phyloP scores from a whole-genome alignment of 2,797 vertebrate species.

The Dipus sagitta region DNA sequence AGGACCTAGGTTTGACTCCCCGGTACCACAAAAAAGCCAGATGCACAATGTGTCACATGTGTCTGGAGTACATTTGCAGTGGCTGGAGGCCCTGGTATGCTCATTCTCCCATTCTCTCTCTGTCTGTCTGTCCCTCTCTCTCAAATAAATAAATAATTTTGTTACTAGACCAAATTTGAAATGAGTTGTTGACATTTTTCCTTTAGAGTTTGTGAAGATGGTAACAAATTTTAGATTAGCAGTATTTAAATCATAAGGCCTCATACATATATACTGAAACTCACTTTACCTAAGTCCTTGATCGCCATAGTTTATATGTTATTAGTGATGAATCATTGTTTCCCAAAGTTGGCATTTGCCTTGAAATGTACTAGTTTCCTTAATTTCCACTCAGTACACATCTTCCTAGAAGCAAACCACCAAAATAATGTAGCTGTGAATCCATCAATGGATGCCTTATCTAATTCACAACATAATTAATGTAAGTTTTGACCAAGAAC shows the following conservation, averaged over 20 bases:
- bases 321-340: background rate
- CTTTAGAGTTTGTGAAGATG: background rate
- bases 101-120: too few species aligned
- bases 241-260: slow-evolving; percentile 30
- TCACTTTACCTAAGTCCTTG: background rate
- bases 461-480: slow-evolving; percentile 14
- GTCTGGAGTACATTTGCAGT: too few species aligned
- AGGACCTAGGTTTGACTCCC: too few species aligned
- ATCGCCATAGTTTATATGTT: background rate
- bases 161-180: background rate
- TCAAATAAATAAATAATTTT: too few species aligned
- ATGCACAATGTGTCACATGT: too few species aligned
- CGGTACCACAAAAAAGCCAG: too few species aligned
- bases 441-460: background rate
- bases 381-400: slow-evolving; percentile 46
- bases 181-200: slow-evolving; percentile 41
- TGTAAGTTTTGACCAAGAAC: slow-evolving; percentile 14
- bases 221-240: background rate
- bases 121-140: too few species aligned
- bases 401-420: slow-evolving; percentile 42
- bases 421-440: slow-evolving; percentile 49
- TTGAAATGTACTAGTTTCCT: slow-evolving; percentile 49
- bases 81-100: too few species aligned
- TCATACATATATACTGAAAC: background rate
- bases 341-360: background rate